Evolutionary conservation across 2,113 vertebrate genomes (phyloP), one percentile per base, ranked within the genome.

Genomic region (Myotis brandtii): DNA sequence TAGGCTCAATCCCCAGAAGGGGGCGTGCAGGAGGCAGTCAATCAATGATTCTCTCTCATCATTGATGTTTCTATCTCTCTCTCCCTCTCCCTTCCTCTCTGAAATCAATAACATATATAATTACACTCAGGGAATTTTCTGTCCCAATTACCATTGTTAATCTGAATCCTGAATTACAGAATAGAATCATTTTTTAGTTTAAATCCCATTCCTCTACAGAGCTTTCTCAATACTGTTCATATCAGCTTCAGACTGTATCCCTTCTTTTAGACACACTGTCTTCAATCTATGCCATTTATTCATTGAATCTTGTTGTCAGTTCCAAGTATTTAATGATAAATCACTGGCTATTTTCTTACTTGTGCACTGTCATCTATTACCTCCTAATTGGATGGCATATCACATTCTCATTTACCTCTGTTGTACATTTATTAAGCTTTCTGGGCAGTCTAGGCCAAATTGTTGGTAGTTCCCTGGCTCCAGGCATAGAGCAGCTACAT

Each of bases 241-340:
- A 0, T 64, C 76, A 67, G 25, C 32, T 18, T 86, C 17, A 8
- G 54, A 3, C 12, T 34, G 4, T 18, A 46, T 7, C 4, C 11
- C 13, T 91, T 34, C 27, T 84, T 87, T 64, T 2, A 46, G 6
- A 83, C 43, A 64, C 18, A 3, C 25, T 64, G 5, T 48, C 76
- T 91, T 92, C 20, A 46, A 34, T 56, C 40, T 43, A 4, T 34
- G 64, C 64, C 40, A 66, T 92, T 52, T 40, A 27, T 85, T 85
- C 59, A 66, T 76, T 85, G 69, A 23, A 43, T 34, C 11, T 84
- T 70, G 1, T 46, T 91, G 80, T 89, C 56, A 70, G 7, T 50
- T 94, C 50, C 67, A 89, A 82, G 50, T 75, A 37, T 77, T 69
- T 88, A 77, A 34, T 76, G 46, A 30, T 85, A 84, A 66, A 93